Conservation (phyloP, 2,797 vertebrate genomes). For the Sebastiscus tertius region DNA sequence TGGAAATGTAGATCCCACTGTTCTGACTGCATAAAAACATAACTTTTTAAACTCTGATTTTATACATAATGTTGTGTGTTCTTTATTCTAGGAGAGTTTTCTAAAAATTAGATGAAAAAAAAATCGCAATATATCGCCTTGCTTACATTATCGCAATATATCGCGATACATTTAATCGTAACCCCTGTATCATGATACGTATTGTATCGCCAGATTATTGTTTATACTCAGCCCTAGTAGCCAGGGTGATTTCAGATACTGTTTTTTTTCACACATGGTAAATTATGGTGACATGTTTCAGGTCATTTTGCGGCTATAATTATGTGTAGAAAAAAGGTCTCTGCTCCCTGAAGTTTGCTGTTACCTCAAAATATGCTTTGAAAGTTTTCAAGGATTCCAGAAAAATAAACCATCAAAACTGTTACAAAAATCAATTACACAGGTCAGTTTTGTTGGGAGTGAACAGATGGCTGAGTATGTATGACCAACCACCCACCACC, state of each 20-base stretch:
- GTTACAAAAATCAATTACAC: constrained; percentile 43
- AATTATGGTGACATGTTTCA: background rate
- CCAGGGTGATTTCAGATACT: background rate
- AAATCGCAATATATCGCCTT: too few species aligned
- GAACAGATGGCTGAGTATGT: constrained; percentile 26
- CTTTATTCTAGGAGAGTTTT: too few species aligned
- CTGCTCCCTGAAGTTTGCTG: background rate
- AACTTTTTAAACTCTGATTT: too few species aligned
- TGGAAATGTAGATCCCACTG: too few species aligned
- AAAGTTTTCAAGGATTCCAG: constrained; percentile 19
- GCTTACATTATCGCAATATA: too few species aligned
- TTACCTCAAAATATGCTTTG: constrained; percentile 13
- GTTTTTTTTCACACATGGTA: background rate
- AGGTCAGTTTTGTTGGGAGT: constrained; percentile 17
- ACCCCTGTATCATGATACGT: too few species aligned
- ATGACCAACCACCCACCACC: background rate
- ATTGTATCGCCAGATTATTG: too few species aligned
- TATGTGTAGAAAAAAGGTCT: background rate
- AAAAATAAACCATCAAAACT: constrained; percentile 31
- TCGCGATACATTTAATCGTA: too few species aligned
- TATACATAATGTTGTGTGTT: too few species aligned
- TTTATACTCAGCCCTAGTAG: background rate
- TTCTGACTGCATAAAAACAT: too few species aligned
- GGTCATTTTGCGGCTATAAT: background rate
- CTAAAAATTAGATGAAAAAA: too few species aligned